Evolutionary conservation across 2,888 invertebrate genomes (phyloP), one percentile per base, ranked within the genome.

Genomic region (Minunthozetes semirufus): DNA sequence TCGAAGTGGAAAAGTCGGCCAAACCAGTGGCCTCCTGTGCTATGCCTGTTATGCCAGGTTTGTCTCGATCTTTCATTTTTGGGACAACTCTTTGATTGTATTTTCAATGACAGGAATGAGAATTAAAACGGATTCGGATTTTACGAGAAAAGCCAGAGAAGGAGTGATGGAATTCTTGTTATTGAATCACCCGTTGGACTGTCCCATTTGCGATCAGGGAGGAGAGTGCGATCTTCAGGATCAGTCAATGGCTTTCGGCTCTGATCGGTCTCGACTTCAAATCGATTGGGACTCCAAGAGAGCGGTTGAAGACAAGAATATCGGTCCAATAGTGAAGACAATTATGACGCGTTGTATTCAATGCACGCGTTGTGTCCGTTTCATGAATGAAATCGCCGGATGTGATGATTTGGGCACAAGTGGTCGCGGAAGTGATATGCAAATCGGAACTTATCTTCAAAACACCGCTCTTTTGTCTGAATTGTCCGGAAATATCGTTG

Each of bases 271-370:
- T 93, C 42, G 77, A 19, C 66, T 77, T 6, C 72, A 56, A 17
- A 66, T 73, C 17, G 22, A 27, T 50, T 46, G 72, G 56, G 77
- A 77, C 38, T 19, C 48, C 4, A 79, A 94, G 95, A 76, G 95
- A 80, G 98, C 99, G 78, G 97, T 99, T 0, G 98, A 99, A 84
- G 99, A 99, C 84, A 99, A 99, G 84, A 94, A 99, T 84, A 90
- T 99, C 77, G 99, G 99, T 0, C 99, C 99, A 0, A 85, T 99
- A 78, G 91, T 99, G 27, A 99, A 99, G 85, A 99, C 99, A 0
- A 90, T 94, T 27, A 99, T 99, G 99, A 99, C 98, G 0, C 88
- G 99, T 72, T 99, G 99, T 84, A 99, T 99, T 82, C 99, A 98
- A 82, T 99, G 99, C 84, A 99, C 99, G 0, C 88, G 99, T 5